A percentile compares a stretch with the other conserved stretches of the same genome.
Evolutionary conservation across 2,113 vertebrate species (phyloP).

Genomic region (Heteronetta atricapilla): DNA sequence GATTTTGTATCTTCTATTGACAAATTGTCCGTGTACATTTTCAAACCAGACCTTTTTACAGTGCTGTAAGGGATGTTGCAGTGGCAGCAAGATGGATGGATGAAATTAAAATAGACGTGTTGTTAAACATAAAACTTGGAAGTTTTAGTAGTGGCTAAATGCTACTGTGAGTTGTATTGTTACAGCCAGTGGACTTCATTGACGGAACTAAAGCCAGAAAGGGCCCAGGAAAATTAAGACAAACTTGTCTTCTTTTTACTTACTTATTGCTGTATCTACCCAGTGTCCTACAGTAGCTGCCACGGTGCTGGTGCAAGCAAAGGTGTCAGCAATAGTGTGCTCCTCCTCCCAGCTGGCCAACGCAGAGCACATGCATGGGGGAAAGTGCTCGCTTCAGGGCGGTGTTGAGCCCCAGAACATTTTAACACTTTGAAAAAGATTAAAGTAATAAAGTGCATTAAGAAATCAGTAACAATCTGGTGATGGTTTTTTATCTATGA

Average conservation of each 20-base stretch:
- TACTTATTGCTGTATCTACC: neutral
- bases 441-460: neutral
- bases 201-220: neutral
- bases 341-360: neutral
- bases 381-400: neutral
- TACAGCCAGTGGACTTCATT: neutral
- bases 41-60: neutral
- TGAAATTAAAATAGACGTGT: neutral
- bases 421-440: neutral
- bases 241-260: neutral
- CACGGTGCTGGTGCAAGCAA: too few relatives aligned
- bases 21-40: neutral
- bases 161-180: neutral
- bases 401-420: neutral
- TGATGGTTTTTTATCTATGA: neutral
- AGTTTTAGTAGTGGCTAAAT: neutral
- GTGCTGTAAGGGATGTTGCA: neutral
- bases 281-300: neutral
- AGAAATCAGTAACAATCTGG: neutral
- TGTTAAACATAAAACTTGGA: neutral
- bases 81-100: neutral
- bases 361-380: neutral
- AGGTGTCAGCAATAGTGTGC: neutral
- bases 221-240: neutral
- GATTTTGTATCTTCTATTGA: neutral